Percentiles rank a stretch among this genome's conserved stretches.
These are phyloP conservation scores for Agonum fuliginosum DNA, from an alignment of 2,888 invertebrate species.

Conservation along the genomic window DNA sequence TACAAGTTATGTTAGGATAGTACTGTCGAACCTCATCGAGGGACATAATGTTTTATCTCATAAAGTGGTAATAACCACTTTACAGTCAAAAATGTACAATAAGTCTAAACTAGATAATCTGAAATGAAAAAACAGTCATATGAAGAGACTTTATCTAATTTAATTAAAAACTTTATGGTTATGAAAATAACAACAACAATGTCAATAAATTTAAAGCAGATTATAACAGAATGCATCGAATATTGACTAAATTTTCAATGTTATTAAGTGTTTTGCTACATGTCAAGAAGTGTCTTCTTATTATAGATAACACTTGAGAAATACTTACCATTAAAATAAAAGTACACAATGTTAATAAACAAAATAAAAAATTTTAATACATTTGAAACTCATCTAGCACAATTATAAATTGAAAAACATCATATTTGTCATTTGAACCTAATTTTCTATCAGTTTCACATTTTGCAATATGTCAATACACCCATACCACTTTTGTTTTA, in stretches of 20 bases:
- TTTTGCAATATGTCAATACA: slow-evolving; percentile 56
- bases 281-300: too few relatives aligned
- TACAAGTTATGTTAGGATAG: slow-evolving; percentile 75
- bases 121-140: background rate
- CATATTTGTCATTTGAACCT: slow-evolving; percentile 18
- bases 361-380: background rate
- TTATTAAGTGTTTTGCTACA: too few relatives aligned
- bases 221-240: too few relatives aligned
- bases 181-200: too few relatives aligned
- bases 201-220: too few relatives aligned
- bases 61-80: slow-evolving; percentile 11
- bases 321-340: slow-evolving; percentile 47
- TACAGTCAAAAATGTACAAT: background rate
- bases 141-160: too few relatives aligned
- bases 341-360: background rate
- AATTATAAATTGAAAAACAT: slow-evolving; percentile 16
- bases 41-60: slow-evolving; percentile 67
- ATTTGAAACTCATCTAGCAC: background rate
- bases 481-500: slow-evolving; percentile 9
- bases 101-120: background rate
- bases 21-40: slow-evolving; percentile 79
- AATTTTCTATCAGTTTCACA: slow-evolving; percentile 26
- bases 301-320: background rate
- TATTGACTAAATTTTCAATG: too few relatives aligned
- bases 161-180: too few relatives aligned